Evolutionary conservation across 2,113 vertebrate species (phyloP).

Genomic region (Hyla sarda): DNA sequence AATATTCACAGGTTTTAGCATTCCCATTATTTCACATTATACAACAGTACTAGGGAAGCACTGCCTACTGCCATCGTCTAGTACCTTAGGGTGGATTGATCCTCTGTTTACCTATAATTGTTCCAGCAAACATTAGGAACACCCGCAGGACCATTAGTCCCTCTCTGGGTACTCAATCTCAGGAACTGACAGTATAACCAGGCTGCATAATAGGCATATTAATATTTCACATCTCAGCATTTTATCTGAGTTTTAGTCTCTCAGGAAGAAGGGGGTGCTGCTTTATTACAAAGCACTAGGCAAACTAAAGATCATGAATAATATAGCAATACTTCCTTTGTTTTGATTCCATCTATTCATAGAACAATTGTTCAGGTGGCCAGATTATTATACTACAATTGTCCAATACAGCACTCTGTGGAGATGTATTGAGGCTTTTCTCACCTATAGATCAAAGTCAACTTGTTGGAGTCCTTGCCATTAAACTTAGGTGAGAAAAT

Average conservation of each 20-base stretch:
- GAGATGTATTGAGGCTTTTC: neutral
- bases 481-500: neutral
- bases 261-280: conserved; percentile 58
- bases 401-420: neutral
- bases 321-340: conserved; percentile 32
- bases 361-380: neutral
- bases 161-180: conserved; percentile 67
- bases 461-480: neutral
- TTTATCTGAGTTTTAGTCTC: conserved; percentile 69
- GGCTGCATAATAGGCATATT: conserved; percentile 76
- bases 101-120: conserved; percentile 1
- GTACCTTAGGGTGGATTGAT: neutral
- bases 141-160: conserved; percentile 66
- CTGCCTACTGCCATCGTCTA: neutral
- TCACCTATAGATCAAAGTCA: neutral
- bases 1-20: neutral
- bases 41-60: neutral
- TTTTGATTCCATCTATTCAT: neutral
- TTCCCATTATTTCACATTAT: neutral
- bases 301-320: conserved; percentile 48
- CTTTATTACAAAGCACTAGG: conserved; percentile 53
- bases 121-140: conserved; percentile 35
- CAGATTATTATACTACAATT: neutral
- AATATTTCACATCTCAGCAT: conserved; percentile 78
- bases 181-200: conserved; percentile 76